Conservation (phyloP, 2,888 invertebrate genomes). For the Actias luna region DNA sequence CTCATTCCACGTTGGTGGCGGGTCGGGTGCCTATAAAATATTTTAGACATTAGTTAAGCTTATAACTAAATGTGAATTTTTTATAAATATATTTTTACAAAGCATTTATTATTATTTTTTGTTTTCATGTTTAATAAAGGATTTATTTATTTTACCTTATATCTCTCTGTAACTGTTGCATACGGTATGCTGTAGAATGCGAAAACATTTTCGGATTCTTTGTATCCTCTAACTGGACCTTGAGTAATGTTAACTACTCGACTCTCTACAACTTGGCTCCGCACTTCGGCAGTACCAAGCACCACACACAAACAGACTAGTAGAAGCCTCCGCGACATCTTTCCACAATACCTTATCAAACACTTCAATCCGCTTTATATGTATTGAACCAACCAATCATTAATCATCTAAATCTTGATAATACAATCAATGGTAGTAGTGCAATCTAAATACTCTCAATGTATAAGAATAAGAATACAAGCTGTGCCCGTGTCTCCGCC, state of each 20-base stretch:
- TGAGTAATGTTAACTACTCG: slow-evolving; percentile 37
- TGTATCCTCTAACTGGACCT: slow-evolving; percentile 45
- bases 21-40: slow-evolving; percentile 27
- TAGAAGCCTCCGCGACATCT: not conserved
- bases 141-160: slow-evolving; percentile 1
- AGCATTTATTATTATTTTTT: no score
- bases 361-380: not conserved
- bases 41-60: no score
- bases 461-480: no score
- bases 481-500: no score
- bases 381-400: not conserved
- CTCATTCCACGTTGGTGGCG: slow-evolving; percentile 30
- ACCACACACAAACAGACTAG: not conserved
- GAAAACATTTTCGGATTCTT: slow-evolving; percentile 33
- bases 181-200: slow-evolving; percentile 49
- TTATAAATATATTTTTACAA: no score
- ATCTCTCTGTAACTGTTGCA: slow-evolving; percentile 35
- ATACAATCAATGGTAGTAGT: not conserved
- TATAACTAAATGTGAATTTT: no score
- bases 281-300: not conserved
- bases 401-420: not conserved
- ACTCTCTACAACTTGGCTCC: not conserved
- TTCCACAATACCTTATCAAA: not conserved
- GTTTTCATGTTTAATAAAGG: no score
- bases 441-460: no score